Evolutionary conservation across 2,113 vertebrate genomes (phyloP).

Genomic region (Coptodon rendalli): DNA sequence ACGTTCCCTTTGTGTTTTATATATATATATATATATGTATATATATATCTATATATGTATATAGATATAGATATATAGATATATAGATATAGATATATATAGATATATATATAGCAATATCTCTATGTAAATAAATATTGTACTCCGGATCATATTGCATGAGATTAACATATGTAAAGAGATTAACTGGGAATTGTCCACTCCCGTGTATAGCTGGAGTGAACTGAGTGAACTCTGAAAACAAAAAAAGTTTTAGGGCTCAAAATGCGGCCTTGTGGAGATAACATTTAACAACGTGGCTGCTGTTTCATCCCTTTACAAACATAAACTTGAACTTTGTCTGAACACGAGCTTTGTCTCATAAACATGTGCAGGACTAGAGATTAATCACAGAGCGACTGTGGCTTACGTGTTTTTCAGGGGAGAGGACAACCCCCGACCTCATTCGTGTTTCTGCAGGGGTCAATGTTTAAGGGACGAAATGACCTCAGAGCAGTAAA

Average conservation of each 20-base stretch:
- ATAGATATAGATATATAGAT: background rate
- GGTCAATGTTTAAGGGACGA: background rate
- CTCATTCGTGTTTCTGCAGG: background rate
- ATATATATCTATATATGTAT: too few relatives aligned
- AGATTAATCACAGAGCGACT: background rate
- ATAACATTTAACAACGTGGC: slow-evolving; percentile 23
- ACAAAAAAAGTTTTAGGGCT: background rate
- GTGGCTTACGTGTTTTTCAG: background rate
- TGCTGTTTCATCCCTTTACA: background rate
- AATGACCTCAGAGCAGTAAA: background rate
- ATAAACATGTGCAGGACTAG: background rate
- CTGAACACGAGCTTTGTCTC: background rate
- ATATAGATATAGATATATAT: background rate
- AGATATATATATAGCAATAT: background rate
- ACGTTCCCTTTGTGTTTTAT: background rate
- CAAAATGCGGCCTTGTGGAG: background rate
- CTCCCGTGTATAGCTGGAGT: background rate
- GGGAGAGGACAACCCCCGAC: background rate
- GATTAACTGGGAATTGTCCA: background rate
- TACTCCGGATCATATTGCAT: background rate
- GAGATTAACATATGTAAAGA: background rate
- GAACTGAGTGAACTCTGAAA: background rate
- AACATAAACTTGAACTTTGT: background rate
- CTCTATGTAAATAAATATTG: background rate
- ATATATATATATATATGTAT: background rate